phyloP scores from a whole-genome alignment of 2,113 vertebrate genomes.

The Coptodon rendalli region DNA sequence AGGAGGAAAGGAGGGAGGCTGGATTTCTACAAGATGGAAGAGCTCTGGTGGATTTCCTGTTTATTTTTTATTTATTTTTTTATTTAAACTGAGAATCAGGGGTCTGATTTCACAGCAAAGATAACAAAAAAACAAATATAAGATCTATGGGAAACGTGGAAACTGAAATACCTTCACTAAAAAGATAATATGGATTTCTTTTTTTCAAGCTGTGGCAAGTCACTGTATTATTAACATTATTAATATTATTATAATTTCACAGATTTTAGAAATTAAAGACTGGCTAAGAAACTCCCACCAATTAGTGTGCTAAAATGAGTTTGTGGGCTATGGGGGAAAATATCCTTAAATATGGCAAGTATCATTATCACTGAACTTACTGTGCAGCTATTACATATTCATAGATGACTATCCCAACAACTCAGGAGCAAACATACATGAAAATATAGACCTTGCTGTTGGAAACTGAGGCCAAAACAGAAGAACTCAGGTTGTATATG shows the following conservation, averaged over 20 bases:
- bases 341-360: not conserved
- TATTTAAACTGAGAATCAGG: not conserved
- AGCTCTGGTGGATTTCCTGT: not conserved
- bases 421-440: not conserved
- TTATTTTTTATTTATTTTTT: not conserved
- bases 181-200: not conserved
- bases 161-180: not conserved
- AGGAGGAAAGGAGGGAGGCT: not conserved
- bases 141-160: not conserved
- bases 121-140: not conserved
- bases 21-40: slow-evolving; percentile 19
- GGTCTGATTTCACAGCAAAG: not conserved
- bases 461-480: not conserved
- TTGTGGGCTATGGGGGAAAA: not conserved
- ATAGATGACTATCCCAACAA: not conserved
- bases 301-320: not conserved
- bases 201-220: not conserved
- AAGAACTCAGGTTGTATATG: not conserved
- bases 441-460: not conserved
- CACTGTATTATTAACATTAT: not conserved
- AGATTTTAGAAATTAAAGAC: not conserved
- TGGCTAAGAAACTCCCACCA: not conserved
- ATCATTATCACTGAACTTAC: not conserved
- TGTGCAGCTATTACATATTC: not conserved
- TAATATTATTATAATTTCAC: not conserved